Evolutionary conservation across 2,113 vertebrate species (phyloP).

Genomic region (Hippolais icterina): DNA sequence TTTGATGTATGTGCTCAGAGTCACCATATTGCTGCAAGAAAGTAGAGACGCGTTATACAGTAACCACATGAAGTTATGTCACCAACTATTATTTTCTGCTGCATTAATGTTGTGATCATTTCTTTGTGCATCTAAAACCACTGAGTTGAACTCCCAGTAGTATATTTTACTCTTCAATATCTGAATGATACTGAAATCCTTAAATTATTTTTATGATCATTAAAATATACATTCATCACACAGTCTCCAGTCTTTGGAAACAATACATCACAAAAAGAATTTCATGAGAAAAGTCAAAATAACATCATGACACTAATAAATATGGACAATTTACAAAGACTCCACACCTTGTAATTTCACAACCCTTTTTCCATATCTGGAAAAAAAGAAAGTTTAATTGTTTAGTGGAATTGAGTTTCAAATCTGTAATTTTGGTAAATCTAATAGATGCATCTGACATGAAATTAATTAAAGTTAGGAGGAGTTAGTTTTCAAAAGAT

Average conservation of each 20-base stretch:
- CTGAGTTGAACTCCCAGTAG: background rate
- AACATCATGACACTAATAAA: background rate
- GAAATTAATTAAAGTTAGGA: background rate
- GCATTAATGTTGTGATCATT: background rate
- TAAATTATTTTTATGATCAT: background rate
- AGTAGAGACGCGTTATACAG: background rate
- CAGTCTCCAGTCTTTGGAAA: background rate
- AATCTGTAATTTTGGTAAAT: background rate
- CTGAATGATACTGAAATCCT: background rate
- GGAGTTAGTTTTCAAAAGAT: background rate
- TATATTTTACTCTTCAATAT: background rate
- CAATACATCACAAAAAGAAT: background rate
- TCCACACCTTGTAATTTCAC: accelerated
- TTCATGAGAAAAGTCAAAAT: background rate
- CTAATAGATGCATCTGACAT: too few relatives aligned
- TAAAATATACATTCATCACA: background rate
- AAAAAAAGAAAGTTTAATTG: background rate
- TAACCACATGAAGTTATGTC: background rate
- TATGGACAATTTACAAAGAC: background rate
- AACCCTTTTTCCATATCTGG: background rate
- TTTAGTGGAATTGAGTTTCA: background rate
- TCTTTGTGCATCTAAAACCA: background rate
- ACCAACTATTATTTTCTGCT: background rate
- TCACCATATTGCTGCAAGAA: background rate
- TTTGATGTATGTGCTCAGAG: background rate